These are phyloP conservation scores for Drosophila malerkotliana DNA, from an alignment of 1,140 invertebrate species.

Conservation along the genomic window DNA sequence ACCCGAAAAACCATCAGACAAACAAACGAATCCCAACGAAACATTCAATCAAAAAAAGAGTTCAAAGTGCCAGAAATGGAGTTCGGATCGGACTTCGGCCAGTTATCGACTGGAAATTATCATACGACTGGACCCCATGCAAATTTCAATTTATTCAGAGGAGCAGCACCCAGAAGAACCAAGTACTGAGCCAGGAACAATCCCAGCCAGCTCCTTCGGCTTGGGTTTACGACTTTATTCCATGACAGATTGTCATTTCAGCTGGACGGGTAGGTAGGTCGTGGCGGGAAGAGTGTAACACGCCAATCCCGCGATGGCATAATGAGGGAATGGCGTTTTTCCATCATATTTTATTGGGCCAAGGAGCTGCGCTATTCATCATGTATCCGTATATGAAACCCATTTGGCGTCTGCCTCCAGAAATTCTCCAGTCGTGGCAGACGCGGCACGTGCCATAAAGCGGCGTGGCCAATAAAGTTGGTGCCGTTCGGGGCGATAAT, in stretches of 20 bases:
- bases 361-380: constrained; percentile 57
- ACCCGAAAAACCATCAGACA: constrained; percentile 44
- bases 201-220: constrained; percentile 38
- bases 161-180: not conserved
- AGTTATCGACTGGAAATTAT: constrained; percentile 68
- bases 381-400: constrained; percentile 69
- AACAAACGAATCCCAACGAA: constrained; percentile 1
- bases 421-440: constrained; percentile 26
- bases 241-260: constrained; percentile 76
- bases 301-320: constrained; percentile 56
- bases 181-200: constrained; percentile 17
- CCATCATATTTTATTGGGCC: constrained; percentile 60
- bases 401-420: constrained; percentile 27
- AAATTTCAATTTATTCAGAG: constrained; percentile 70
- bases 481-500: constrained; percentile 43
- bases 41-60: constrained; percentile 34
- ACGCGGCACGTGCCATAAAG: constrained; percentile 68
- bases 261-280: constrained; percentile 7
- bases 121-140: constrained; percentile 58
- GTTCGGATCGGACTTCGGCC: constrained; percentile 33
- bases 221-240: constrained; percentile 74
- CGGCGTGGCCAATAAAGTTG: constrained; percentile 65
- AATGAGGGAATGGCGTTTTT: constrained; percentile 78
- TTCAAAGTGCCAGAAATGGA: constrained; percentile 25
- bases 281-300: constrained; percentile 55